Percentiles rank a stretch among this genome's conserved stretches.
These are phyloP conservation scores for Bombycilla garrulus DNA, from an alignment of 2,113 vertebrate genomes.

Conservation along the genomic window DNA sequence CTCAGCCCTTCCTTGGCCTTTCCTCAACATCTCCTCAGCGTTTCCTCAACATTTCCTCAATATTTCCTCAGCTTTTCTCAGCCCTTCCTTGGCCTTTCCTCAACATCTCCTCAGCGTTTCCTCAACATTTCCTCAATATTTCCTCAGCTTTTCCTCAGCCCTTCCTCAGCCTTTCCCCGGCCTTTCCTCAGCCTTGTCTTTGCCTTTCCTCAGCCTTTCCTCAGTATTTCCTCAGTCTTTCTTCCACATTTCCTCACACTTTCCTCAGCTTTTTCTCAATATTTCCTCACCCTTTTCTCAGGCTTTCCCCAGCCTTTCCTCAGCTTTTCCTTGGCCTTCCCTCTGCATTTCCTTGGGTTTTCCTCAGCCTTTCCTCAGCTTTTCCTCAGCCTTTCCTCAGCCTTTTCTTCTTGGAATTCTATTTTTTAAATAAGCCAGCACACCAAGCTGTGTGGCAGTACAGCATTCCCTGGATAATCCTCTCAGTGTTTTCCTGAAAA, in stretches of 20 bases:
- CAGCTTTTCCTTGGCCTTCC: accelerated
- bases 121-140: not conserved
- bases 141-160: not conserved
- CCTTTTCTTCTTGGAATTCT: not conserved
- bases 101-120: accelerated
- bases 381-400: not conserved
- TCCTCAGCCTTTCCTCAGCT: accelerated
- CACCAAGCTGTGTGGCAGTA: not conserved
- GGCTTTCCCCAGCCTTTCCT: accelerated
- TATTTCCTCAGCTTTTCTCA: not conserved
- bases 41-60: accelerated
- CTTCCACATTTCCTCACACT: accelerated
- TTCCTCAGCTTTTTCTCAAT: accelerated
- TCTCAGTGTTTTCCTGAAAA: not conserved
- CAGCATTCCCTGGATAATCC: not conserved
- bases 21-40: not conserved
- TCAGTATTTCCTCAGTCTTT: accelerated
- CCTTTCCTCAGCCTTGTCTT: no score
- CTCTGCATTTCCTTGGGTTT: accelerated
- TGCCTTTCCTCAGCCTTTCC: not conserved
- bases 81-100: not conserved
- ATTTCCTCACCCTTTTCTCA: accelerated
- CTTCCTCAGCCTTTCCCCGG: not conserved
- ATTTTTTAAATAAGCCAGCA: not conserved
- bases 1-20: no score